Percentiles rank a stretch among this genome's conserved stretches.
These are phyloP conservation scores for Neogobius melanostomus DNA, from an alignment of 2,113 vertebrate species.

Conservation along the genomic window DNA sequence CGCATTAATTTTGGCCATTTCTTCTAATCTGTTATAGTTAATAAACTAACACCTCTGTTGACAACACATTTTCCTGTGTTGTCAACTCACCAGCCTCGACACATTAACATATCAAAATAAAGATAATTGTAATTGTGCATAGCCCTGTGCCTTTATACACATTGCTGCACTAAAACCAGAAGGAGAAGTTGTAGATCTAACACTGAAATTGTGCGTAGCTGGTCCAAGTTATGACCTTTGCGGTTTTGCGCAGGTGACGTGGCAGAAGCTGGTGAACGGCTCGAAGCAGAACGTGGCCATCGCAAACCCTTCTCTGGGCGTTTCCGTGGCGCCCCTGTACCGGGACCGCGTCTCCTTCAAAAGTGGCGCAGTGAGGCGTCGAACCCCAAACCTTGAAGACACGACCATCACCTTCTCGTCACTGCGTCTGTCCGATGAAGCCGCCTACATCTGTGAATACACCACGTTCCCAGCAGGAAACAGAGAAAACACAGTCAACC, in stretches of 20 bases:
- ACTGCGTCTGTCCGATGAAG: constrained; percentile 89
- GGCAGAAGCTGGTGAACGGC: constrained; percentile 94
- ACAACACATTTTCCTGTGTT: no score
- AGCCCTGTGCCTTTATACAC: no score
- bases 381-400: constrained; percentile 86
- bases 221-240: background rate
- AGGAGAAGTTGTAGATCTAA: background rate
- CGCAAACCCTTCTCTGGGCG: constrained; percentile 90
- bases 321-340: constrained; percentile 89
- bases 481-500: constrained; percentile 91
- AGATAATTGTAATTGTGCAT: no score
- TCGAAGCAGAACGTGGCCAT: constrained; percentile 96
- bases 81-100: no score
- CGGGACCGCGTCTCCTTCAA: constrained; percentile 87
- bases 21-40: no score
- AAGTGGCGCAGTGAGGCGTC: constrained; percentile 82
- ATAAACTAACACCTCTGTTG: no score
- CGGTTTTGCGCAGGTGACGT: constrained; percentile 83
- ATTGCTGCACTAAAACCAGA: background rate
- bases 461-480: constrained; percentile 95
- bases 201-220: no score
- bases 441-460: constrained; percentile 96
- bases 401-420: constrained; percentile 89
- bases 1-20: no score
- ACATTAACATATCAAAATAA: no score